Base-by-base conservation (phyloP, 2,888 invertebrate genomes). In the Acheta domesticus region DNA sequence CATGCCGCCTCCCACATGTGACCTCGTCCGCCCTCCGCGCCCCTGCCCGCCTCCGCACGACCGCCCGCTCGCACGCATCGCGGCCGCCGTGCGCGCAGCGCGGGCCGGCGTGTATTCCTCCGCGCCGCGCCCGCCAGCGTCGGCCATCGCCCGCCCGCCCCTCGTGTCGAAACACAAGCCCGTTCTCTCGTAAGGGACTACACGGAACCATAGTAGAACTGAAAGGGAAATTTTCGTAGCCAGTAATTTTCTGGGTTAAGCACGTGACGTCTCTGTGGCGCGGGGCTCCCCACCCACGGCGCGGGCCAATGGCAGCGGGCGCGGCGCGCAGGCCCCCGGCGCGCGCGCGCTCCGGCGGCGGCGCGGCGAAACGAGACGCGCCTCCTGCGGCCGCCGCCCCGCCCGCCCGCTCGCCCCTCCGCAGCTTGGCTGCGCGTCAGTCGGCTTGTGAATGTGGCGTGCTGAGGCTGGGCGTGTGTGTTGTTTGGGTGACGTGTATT, bases 171-270 rank as follows among this genome's bases (percentile, higher is more conserved):
- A 36, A 36, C 8, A 3, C 62, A 8, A 62, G 14, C 62, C 62
- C 62, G 14, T 62, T n/a, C 62, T n/a, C 62, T 5, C 4, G 14
- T 62, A 62, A 19, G 62, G 62, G n/a, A 62, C 62, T 14, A 11
- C 14, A 62, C 62, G n/a, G 16, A 62, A n/a, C 62, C 62, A n/a
- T 62, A 74, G 48, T 49, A 74, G 78, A 48, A n/a, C n/a, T 5
- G 50, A 20, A 50, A 20, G 78, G 74, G 78, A 74, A 74, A 48
- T n/a, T 36, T 36, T 48, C 75, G 62, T 19, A 50, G 79, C 23
- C 75, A 77, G 74, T 77, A 74, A 78, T 49, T 78, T 74, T 80
- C 80, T 80, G 49, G 78, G 78, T 77, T 80, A 80, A 80, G 74
- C 78, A 78, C 80, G 78, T 76, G 78, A 80, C 74, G 16, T 76